A percentile compares a stretch with the other conserved stretches of the same genome.
phyloP scores from a whole-genome alignment of 2,888 invertebrate genomes.

The Polia nebulosa region DNA sequence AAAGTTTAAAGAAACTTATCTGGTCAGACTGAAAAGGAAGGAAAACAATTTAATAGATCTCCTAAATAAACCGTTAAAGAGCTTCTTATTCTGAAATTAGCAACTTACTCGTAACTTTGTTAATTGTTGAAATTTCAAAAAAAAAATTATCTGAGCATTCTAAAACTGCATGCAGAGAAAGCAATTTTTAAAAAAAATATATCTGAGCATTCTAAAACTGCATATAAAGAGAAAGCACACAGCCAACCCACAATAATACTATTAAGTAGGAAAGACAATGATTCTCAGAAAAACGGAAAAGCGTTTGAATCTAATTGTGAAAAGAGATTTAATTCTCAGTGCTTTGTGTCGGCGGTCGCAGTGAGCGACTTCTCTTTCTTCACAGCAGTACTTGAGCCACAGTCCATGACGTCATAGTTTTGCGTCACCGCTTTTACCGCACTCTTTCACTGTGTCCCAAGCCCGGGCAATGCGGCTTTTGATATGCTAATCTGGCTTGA shows the following conservation, averaged over 20 bases:
- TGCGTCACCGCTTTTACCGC: constrained; percentile 41
- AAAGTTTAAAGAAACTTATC: too few relatives aligned
- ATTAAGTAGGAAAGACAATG: background rate
- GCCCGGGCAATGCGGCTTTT: constrained; percentile 51
- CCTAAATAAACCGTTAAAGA: too few relatives aligned
- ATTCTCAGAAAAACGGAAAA: background rate
- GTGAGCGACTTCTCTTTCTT: background rate
- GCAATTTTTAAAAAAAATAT: too few relatives aligned
- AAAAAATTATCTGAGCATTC: too few relatives aligned
- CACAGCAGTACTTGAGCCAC: constrained; percentile 8
- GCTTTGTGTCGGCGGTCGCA: background rate
- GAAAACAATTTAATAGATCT: too few relatives aligned
- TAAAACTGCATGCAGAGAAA: too few relatives aligned
- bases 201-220: too few relatives aligned
- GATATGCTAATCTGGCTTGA: constrained; percentile 60
- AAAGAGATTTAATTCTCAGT: constrained; percentile 26
- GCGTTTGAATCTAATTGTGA: constrained; percentile 22
- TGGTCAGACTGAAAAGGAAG: too few relatives aligned
- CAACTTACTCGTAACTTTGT: too few relatives aligned
- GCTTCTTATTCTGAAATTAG: too few relatives aligned
- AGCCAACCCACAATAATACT: background rate
- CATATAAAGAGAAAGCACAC: background rate
- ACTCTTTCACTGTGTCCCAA: constrained; percentile 33
- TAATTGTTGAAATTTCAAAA: too few relatives aligned
- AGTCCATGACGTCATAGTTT: constrained; percentile 36